Base-by-base conservation (phyloP, 2,888 invertebrate genomes). In the Pseudanteris insignis region DNA sequence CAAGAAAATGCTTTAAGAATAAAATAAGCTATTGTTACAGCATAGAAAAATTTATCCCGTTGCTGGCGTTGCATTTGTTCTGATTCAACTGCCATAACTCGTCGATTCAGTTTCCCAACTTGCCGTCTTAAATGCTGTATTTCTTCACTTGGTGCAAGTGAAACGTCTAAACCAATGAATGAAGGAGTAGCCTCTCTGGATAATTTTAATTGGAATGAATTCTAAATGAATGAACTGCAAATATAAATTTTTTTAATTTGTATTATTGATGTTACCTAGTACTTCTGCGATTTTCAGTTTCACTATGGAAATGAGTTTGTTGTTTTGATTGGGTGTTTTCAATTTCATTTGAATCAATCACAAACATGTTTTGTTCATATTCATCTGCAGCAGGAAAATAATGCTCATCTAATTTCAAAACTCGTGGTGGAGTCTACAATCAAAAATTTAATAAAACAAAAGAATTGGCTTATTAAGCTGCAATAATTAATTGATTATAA, bases 81-180 rank as follows among this genome's bases (percentile, higher is more conserved):
- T 61, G 93, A 85, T 81, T 96, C 95, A 63, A 96, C 86, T 3
- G 90, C 87, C 83, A 93, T 88, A 5, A 96, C 89, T 11, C 95
- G 87, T 36, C 94, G 86, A 78, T 93, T 92, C 64, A 96, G 79
- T 78, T 94, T 93, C 12, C 91, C 90, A 72, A 96, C 86, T 81
- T 94, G 94, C 37, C 91, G 85, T 60, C 93, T 86, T 70, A 94
- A 84, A 81, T 93, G 91, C 32, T 90, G 84, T 48, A 93, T 84
- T 81, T 94, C 94, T 80, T 93, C 93, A 28, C 85, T 83, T 62
- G 89, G 78, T 13, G 74, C 70, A 33, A 79, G 62, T 40, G 79
- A 75, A 2, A 77, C 76, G 47, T 79, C 78, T 29, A 77, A 58
- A 4, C 68, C 66, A 53, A 63, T 72, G 50, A 68, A 77, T 5